A percentile compares a stretch with the other conserved stretches of the same genome.
Evolutionary conservation across 2,888 invertebrate species (phyloP).

Genomic region (Plagiodera versicolora): DNA sequence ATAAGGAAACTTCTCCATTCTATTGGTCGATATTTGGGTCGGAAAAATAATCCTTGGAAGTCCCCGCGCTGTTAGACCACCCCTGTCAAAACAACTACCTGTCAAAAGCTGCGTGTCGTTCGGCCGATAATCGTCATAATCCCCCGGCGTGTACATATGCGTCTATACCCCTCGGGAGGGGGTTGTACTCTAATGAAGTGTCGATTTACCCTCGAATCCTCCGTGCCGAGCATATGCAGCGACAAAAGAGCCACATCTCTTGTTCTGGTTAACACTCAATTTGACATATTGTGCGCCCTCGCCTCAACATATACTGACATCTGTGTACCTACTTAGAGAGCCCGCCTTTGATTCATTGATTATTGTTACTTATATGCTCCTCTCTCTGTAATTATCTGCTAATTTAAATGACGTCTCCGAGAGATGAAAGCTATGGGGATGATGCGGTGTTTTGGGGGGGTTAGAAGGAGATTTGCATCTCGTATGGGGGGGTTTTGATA

Average conservation of each 20-base stretch:
- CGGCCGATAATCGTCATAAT: background rate
- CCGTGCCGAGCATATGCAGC: slow-evolving; percentile 44
- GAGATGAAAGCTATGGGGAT: slow-evolving; percentile 6
- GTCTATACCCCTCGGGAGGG: slow-evolving; percentile 23
- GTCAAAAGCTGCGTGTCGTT: background rate
- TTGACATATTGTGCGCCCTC: slow-evolving; percentile 52
- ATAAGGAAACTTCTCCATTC: too few species aligned
- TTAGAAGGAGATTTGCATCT: background rate
- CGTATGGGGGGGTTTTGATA: background rate
- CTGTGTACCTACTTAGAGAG: slow-evolving; percentile 24
- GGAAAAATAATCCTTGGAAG: background rate
- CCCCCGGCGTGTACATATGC: background rate
- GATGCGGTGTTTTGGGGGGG: background rate
- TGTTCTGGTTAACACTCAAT: slow-evolving; percentile 54
- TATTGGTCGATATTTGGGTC: too few species aligned
- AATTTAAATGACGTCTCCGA: slow-evolving; percentile 31
- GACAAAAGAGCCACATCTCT: slow-evolving; percentile 26
- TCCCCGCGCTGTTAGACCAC: background rate
- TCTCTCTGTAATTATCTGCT: slow-evolving; percentile 36
- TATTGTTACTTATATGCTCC: too few species aligned
- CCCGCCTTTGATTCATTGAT: slow-evolving; percentile 24
- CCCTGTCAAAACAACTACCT: background rate
- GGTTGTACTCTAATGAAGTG: slow-evolving; percentile 56
- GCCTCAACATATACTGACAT: slow-evolving; percentile 27
- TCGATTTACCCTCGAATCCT: slow-evolving; percentile 52